Percentiles rank a stretch among this genome's conserved stretches.
These are phyloP conservation scores for Drosophila mauritiana DNA, from an alignment of 1,140 invertebrate genomes.

Conservation along the genomic window DNA sequence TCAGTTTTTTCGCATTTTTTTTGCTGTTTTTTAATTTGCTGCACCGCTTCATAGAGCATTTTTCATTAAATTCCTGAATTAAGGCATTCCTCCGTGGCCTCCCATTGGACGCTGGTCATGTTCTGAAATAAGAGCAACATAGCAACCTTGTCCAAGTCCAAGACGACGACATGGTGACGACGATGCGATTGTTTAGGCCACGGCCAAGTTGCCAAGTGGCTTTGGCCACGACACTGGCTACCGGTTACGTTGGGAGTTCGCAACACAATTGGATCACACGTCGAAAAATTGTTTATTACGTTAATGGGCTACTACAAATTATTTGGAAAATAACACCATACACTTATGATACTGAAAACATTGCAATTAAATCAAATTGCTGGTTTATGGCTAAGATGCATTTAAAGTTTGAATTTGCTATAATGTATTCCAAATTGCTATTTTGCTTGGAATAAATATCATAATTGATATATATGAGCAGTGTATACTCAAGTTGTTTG, in stretches of 20 bases:
- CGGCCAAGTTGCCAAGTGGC: conserved; percentile 44
- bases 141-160: conserved; percentile 66
- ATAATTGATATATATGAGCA: background rate
- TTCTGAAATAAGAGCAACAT: conserved; percentile 81
- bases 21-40: conserved; percentile 71
- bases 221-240: conserved; percentile 35
- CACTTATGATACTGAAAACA: background rate
- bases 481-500: conserved; percentile 36
- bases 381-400: background rate
- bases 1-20: conserved; percentile 3
- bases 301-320: conserved; percentile 1
- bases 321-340: background rate
- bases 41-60: conserved; percentile 80
- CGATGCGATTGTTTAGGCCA: conserved; percentile 24
- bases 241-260: conserved; percentile 49
- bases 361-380: conserved; percentile 7
- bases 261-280: conserved; percentile 35
- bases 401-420: background rate
- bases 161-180: conserved; percentile 68
- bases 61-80: conserved; percentile 83
- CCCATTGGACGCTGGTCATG: conserved; percentile 65
- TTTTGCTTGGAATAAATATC: background rate
- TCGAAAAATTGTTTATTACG: conserved; percentile 10
- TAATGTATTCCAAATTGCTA: background rate
- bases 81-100: conserved; percentile 70